Percentiles rank a stretch among this genome's conserved stretches.
These are phyloP conservation scores for Ophion obscuratus DNA, from an alignment of 2,888 invertebrate species.

Conservation along the genomic window DNA sequence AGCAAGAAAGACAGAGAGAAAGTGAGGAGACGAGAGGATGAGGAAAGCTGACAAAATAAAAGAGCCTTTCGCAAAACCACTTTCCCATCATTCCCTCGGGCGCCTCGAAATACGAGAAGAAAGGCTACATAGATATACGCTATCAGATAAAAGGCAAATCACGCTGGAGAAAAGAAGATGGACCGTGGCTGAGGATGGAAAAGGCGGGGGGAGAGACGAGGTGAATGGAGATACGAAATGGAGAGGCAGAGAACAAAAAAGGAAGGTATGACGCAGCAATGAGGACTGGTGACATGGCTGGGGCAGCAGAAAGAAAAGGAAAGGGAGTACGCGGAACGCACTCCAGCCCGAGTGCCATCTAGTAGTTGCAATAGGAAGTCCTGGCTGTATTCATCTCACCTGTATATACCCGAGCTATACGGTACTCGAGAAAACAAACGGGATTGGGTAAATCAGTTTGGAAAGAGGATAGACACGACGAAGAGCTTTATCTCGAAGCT, in stretches of 20 bases:
- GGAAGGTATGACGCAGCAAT: conserved; percentile 37
- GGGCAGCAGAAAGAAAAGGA: conserved; percentile 46
- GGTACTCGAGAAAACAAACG: conserved; percentile 35
- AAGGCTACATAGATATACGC: conserved; percentile 47
- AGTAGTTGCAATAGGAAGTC: conserved; percentile 44
- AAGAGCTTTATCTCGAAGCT: conserved; percentile 1
- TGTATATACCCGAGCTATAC: conserved; percentile 5
- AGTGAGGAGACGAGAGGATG: conserved; percentile 47
- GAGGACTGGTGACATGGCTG: conserved; percentile 34
- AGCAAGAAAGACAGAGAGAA: conserved; percentile 29
- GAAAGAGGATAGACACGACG: conserved; percentile 14
- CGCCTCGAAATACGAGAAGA: conserved; percentile 43
- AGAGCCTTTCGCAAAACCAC: conserved; percentile 45
- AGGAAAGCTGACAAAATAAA: conserved; percentile 47
- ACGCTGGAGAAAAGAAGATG: conserved; percentile 41
- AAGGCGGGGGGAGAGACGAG: conserved; percentile 18
- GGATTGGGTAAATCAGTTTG: conserved; percentile 50
- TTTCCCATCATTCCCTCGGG: conserved; percentile 37
- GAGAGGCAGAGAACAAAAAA: conserved; percentile 43
- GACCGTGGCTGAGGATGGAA: conserved; percentile 12
- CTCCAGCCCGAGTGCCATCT: conserved; percentile 45
- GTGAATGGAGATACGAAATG: conserved; percentile 60
- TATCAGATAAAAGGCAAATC: conserved; percentile 49
- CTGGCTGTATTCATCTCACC: conserved; percentile 33
- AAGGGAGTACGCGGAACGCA: conserved; percentile 56